These are phyloP conservation scores for Zaprionus capensis DNA, from an alignment of 1,140 invertebrate species.

Conservation along the genomic window DNA sequence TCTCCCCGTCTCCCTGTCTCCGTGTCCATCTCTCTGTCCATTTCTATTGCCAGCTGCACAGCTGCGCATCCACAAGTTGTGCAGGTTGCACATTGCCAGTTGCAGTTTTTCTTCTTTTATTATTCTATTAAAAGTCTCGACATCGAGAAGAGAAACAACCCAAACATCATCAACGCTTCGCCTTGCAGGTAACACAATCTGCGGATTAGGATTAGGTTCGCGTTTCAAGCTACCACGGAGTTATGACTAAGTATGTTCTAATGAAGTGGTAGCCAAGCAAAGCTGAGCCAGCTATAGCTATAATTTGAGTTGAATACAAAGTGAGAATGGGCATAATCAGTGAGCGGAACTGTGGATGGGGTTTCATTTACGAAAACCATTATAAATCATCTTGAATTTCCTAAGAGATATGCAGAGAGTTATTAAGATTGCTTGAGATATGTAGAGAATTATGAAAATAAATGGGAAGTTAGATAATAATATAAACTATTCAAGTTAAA, in stretches of 20 bases:
- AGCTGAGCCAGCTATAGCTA: not conserved
- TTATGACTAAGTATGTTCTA: constrained; percentile 76
- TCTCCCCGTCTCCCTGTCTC: constrained; percentile 28
- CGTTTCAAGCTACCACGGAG: constrained; percentile 31
- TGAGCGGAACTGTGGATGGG: not conserved
- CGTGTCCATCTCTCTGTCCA: constrained; percentile 16
- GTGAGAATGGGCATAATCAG: not conserved
- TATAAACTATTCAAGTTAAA: not conserved
- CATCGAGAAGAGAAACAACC: not conserved
- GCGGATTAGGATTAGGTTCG: constrained; percentile 28
- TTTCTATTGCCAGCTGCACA: constrained; percentile 67
- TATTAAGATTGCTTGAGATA: not conserved
- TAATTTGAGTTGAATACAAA: not conserved
- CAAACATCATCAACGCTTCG: constrained; percentile 33
- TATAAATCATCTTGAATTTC: not conserved
- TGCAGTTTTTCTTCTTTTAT: constrained; percentile 1
- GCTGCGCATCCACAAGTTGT: constrained; percentile 47
- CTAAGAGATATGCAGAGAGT: not conserved
- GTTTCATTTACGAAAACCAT: not conserved
- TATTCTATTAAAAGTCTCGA: constrained; percentile 16
- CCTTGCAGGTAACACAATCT: constrained; percentile 39
- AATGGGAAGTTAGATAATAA: not conserved
- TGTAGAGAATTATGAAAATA: not conserved
- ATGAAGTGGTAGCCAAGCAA: constrained; percentile 57
- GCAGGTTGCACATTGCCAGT: not conserved